Percentiles rank a stretch among this genome's conserved stretches.
Evolutionary conservation across 2,888 invertebrate genomes (phyloP).

Genomic region (Microplitis manilae): DNA sequence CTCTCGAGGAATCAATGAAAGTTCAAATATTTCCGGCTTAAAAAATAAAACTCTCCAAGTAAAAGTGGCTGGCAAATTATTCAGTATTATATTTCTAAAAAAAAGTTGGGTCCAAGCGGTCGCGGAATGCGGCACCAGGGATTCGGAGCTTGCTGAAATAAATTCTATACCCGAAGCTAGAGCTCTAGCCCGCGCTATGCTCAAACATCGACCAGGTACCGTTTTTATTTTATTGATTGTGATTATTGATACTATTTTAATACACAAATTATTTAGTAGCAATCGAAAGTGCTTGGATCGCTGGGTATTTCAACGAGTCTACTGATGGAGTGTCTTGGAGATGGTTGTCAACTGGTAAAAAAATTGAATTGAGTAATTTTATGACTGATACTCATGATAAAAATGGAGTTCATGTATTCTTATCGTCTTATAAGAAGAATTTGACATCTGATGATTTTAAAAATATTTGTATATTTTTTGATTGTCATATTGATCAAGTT

Average conservation of each 20-base stretch:
- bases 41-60: too few species aligned
- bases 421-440: conserved; percentile 16
- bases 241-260: background rate
- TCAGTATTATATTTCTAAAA: background rate
- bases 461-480: conserved; percentile 52
- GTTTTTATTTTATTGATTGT: too few species aligned
- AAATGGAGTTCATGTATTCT: too few species aligned
- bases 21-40: too few species aligned
- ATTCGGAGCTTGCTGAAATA: background rate
- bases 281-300: conserved; percentile 58
- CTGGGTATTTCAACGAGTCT: conserved; percentile 43
- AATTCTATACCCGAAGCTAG: background rate
- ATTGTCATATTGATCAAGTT: conserved; percentile 50
- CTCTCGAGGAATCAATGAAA: too few species aligned
- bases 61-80: too few species aligned
- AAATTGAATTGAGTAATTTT: too few species aligned
- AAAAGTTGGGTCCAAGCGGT: background rate
- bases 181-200: background rate
- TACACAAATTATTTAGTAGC: conserved; percentile 41
- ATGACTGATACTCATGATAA: too few species aligned
- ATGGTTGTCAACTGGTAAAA: too few species aligned
- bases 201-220: background rate
- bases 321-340: too few species aligned
- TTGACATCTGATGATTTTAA: conserved; percentile 24
- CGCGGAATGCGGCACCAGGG: background rate